Evolutionary conservation across 2,888 invertebrate genomes (phyloP).

Genomic region (Agrilus cyanescens): DNA sequence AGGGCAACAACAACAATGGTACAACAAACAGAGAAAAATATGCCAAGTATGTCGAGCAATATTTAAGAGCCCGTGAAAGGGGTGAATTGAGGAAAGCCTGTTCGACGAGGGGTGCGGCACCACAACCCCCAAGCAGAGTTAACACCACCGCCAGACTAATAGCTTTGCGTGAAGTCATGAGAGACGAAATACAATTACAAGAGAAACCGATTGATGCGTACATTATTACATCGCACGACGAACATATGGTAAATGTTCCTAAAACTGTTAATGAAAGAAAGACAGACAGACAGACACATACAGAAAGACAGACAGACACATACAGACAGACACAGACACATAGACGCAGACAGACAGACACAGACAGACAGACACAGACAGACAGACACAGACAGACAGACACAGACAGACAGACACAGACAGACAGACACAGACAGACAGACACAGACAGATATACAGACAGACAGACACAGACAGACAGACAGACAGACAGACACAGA

Average conservation of each 20-base stretch:
- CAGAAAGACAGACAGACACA: too few relatives aligned
- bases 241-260: constrained; percentile 53
- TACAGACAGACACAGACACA: too few relatives aligned
- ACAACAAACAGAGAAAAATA: constrained; percentile 13
- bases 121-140: constrained; percentile 35
- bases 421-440: too few relatives aligned
- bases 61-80: constrained; percentile 12
- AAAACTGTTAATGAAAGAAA: too few relatives aligned
- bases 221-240: constrained; percentile 66
- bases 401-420: too few relatives aligned
- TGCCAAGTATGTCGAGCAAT: constrained; percentile 10
- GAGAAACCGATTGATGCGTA: constrained; percentile 54
- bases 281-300: too few relatives aligned
- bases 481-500: too few relatives aligned
- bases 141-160: constrained; percentile 32
- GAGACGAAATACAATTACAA: constrained; percentile 34
- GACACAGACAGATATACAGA: too few relatives aligned
- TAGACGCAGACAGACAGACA: too few relatives aligned
- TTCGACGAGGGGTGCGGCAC: constrained; percentile 24
- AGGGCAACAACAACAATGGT: constrained; percentile 1
- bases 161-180: constrained; percentile 39
- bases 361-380: too few relatives aligned
- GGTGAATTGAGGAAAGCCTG: constrained; percentile 32
- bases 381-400: too few relatives aligned
- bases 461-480: too few relatives aligned